Conservation (phyloP, 2,797 vertebrate species). For the Enteromius paludinosus region DNA sequence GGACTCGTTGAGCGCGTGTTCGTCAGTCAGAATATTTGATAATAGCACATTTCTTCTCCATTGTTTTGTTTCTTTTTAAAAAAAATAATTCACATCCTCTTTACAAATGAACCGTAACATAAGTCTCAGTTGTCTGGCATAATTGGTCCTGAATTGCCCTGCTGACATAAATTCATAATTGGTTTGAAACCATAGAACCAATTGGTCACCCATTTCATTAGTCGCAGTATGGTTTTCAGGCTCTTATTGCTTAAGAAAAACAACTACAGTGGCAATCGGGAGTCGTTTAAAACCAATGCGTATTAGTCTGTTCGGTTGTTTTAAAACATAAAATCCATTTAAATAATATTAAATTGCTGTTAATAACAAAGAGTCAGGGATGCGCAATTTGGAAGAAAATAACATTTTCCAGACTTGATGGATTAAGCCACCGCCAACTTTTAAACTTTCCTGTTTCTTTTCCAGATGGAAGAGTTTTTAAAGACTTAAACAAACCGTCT, state of each 20-base stretch:
- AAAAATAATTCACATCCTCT: not conserved
- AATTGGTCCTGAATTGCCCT: slow-evolving; percentile 39
- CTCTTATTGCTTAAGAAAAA: slow-evolving; percentile 14
- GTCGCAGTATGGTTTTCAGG: slow-evolving; percentile 2
- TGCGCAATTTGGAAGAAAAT: not conserved
- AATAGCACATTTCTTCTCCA: not conserved
- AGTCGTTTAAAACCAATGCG: slow-evolving; percentile 17
- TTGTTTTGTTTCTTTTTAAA: not conserved
- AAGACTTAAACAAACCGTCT: slow-evolving; percentile 35
- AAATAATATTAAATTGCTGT: not conserved
- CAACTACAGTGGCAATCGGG: not conserved
- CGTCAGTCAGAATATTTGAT: not conserved
- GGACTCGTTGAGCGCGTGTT: slow-evolving; percentile 18
- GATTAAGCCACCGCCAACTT: slow-evolving; percentile 8
- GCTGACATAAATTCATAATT: slow-evolving; percentile 32
- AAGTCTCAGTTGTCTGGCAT: slow-evolving; percentile 41
- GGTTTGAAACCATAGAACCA: slow-evolving; percentile 28
- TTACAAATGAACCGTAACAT: slow-evolving; percentile 25
- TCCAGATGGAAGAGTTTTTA: slow-evolving; percentile 33
- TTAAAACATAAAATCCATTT: not conserved
- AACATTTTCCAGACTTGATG: not conserved
- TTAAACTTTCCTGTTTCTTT: slow-evolving; percentile 1
- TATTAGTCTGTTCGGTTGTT: not conserved
- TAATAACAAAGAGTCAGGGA: not conserved
- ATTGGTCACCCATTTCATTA: slow-evolving; percentile 32